Base-by-base conservation (phyloP, 1,140 invertebrate species). In the Heliconius hewitsoni region DNA sequence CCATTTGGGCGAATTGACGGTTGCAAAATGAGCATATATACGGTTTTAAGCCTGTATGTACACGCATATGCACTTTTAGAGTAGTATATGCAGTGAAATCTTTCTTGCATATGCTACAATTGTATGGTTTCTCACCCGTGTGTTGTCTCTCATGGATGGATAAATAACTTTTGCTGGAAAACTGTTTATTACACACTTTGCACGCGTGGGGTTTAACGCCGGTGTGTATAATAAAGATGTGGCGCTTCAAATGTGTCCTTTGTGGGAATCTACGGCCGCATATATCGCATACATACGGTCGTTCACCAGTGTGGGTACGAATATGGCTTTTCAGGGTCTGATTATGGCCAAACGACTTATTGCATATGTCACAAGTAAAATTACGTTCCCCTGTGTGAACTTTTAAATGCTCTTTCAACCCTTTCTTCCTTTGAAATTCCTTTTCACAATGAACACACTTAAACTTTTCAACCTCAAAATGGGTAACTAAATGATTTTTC, bases 151-250 rank as follows among this genome's bases (percentile, higher is more conserved):
- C 88, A 73, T 96, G 95, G 80, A 95, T 95, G 34, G 93, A 95
- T 80, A 94, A 82, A 52, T 96, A 95, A 74, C 98, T 98, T 83
- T 98, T 98, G 82, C 90, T 92, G 0, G 91, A 92, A 71, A 98
- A 97, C 6, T 77, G 79, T 89, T 98, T 98, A 78, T 98, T 97
- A 85, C 98, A 99, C 39, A 98, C 96, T 18, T 96, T 95, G 90
- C 98, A 99, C 8, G 96, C 94, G 82, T 98, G 98, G 0, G 97
- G 97, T 82, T 97, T 97, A 6, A 98, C 95, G 19, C 98, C 81
- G 1, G 96, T 96, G 84, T 97, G 97, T 55, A 96, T 95, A 82
- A 98, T 98, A 79, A 97, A 96, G 78, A 99, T 96, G 90, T 99
- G 98, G 70, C 97, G 96, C 81, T 97, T 96, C 27, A 98, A 89